Evolutionary conservation across 2,113 vertebrate species (phyloP).

Genomic region (Hyla sarda): DNA sequence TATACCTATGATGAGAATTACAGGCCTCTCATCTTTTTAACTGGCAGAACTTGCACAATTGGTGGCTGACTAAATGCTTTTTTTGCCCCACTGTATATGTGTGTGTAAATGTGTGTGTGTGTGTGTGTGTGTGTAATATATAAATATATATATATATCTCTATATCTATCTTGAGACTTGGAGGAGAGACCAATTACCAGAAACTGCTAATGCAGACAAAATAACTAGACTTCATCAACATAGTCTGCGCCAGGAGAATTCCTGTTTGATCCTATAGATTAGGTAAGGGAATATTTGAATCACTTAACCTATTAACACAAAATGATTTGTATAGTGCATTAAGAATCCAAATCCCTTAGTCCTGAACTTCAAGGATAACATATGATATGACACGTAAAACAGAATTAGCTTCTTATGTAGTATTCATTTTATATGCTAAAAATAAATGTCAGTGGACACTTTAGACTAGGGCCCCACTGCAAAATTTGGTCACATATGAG

Average conservation of each 20-base stretch:
- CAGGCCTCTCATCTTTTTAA: no score
- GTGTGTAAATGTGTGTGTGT: no score
- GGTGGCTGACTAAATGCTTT: no score
- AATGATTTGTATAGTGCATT: background rate
- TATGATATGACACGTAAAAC: background rate
- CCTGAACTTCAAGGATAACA: background rate
- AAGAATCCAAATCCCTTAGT: background rate
- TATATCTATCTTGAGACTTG: no score
- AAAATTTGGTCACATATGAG: background rate
- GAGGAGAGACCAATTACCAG: background rate
- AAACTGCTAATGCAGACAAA: constrained; percentile 42
- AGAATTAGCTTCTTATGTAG: background rate
- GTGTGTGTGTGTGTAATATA: no score
- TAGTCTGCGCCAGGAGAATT: constrained; percentile 20
- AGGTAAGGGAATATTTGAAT: constrained; percentile 43
- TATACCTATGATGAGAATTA: no score
- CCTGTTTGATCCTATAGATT: constrained; percentile 25
- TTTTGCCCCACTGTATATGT: no score
- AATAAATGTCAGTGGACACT: background rate
- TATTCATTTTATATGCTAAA: background rate
- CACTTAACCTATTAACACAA: constrained; percentile 18
- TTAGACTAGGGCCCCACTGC: background rate
- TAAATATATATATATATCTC: no score
- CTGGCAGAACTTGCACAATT: no score
- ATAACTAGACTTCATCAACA: constrained; percentile 20